Conservation (phyloP, 2,113 vertebrate species). For the Eidolon helvum region DNA sequence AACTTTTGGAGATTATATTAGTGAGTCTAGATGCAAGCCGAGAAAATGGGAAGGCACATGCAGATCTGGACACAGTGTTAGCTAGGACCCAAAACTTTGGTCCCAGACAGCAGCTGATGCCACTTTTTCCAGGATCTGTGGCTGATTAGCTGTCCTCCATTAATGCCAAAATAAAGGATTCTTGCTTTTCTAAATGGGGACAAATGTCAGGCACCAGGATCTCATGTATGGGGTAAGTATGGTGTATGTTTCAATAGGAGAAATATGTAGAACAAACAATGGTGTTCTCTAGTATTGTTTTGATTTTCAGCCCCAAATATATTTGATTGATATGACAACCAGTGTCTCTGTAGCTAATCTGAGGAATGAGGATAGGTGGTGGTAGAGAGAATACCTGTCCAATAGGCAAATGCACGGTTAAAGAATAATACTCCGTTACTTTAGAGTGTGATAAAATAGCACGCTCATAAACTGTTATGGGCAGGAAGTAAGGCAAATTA, state of each 20-base stretch:
- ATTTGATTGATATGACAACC: background rate
- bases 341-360: background rate
- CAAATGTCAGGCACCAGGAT: background rate
- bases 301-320: background rate
- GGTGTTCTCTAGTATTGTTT: background rate
- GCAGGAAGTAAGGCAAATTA: background rate
- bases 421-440: background rate
- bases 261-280: background rate
- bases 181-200: background rate
- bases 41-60: background rate
- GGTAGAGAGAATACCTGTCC: background rate
- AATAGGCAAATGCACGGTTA: background rate
- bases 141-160: background rate
- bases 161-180: constrained; percentile 28
- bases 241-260: background rate
- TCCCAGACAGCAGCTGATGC: background rate
- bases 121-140: background rate
- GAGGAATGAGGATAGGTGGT: background rate
- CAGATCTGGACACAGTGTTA: background rate
- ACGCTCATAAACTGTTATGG: background rate
- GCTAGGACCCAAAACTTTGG: background rate
- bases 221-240: background rate
- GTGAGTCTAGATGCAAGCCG: background rate
- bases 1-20: background rate
- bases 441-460: background rate